phyloP scores from a whole-genome alignment of 2,113 vertebrate genomes.

The Gavialis gangeticus region DNA sequence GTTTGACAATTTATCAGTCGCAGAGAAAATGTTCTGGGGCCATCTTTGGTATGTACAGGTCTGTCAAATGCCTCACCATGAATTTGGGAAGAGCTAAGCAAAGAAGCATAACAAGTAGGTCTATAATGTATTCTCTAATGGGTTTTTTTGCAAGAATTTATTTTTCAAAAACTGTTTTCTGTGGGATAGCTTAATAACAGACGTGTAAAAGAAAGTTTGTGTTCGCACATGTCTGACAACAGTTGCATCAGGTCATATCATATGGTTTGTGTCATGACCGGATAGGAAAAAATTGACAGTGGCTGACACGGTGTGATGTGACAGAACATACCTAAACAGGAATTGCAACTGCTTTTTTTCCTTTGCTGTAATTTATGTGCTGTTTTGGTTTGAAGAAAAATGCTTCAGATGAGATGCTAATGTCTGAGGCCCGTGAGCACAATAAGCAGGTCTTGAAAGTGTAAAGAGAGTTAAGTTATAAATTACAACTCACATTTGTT shows the following conservation, averaged over 20 bases:
- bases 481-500: background rate
- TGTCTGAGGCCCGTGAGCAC: slow-evolving; percentile 38
- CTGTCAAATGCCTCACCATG: background rate
- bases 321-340: slow-evolving; percentile 53
- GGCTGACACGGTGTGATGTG: background rate
- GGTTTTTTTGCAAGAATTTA: background rate
- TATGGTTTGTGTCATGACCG: background rate
- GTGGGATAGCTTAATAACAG: background rate
- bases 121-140: background rate
- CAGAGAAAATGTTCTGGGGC: background rate
- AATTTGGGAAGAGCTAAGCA: background rate
- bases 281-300: background rate
- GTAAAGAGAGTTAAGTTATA: background rate
- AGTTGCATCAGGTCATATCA: background rate
- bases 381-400: slow-evolving; percentile 46
- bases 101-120: background rate
- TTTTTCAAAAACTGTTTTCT: background rate
- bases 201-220: background rate
- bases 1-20: background rate
- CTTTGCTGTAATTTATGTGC: slow-evolving; percentile 36
- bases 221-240: background rate
- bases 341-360: slow-evolving; percentile 40
- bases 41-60: background rate
- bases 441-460: background rate
- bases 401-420: slow-evolving; percentile 49